Base-by-base conservation (phyloP, 2,888 invertebrate genomes). In the Vannuccia rotundouncinata region DNA sequence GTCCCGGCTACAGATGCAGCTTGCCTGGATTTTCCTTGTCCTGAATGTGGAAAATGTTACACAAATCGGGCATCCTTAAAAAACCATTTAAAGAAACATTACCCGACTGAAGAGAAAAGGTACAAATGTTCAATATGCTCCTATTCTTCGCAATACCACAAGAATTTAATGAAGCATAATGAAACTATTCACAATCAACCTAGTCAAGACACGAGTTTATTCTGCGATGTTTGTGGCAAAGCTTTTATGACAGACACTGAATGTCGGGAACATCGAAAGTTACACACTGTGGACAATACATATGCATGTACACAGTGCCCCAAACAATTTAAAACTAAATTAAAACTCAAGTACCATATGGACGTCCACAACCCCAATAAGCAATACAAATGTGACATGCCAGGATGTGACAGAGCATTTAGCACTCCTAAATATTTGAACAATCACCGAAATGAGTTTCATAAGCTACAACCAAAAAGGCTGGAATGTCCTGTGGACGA, bases 371-470 rank as follows among this genome's bases (percentile, higher is more conserved):
- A 84, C 78, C 82, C 84, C 27, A 82, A 83, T n/a, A 82, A 83
- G 30, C 84, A 84, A 29, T 85, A 83, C 81, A 82, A 82, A 66
- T 86, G 86, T 84, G 84, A 84, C 73, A 83, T 85, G 29, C 84
- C 85, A 30, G 85, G 84, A 76, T 86, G 86, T 83, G 82, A 81
- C 59, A 84, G 84, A 81, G 83, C 83, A 73, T 86, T 86, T 82
- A 84, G 85, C 77, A 84, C 85, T 25, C 83, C 84, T 75, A 84
- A 84, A 82, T 83, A 84, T 60, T 82, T 86, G 13, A 84, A 84
- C 80, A 83, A 83, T 80, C 86, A 86, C 77, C 81, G 84, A 81
- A 84, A 85, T 74, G 85, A 85, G 80, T 84, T 83, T 59, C 86
- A 86, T 81, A 82, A 85, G 77, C 82, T 84, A 77, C 74, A 82